Evolutionary conservation across 2,797 vertebrate species (phyloP), one percentile per base, ranked within the genome.

Genomic region (Chloroceryle amazona): DNA sequence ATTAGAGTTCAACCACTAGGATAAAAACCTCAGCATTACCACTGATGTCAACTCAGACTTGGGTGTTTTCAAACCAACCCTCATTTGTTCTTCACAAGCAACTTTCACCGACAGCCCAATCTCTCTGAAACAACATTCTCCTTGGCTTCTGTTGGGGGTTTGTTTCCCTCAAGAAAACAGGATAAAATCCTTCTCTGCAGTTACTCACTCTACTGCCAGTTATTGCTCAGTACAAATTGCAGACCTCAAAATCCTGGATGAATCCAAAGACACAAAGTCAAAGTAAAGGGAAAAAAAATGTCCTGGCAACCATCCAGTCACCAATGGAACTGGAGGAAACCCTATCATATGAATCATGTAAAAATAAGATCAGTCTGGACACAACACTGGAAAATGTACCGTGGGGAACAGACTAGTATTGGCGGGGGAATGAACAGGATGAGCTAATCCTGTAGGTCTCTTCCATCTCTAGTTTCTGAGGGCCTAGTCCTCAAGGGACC

Each of bases 381-480:
- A 92, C 86, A 72, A 71, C 52, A n/a, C 80, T 97, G 96, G 96
- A 98, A 97, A 98, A 97, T 96, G 80, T 96, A 96, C 95, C 81
- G 4, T 96, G 78, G 94, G 95, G 95, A 96, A 92, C 92, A 96
- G 92, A 73, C 89, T 95, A 90, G 82, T 92, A 96, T 87, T 97
- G 97, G 94, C 88, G 17, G 26, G 86, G 89, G 95, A 96, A 94
- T 49, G 93, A 94, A 66, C 71, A 93, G 75, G 84, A 96, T 97
- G 96, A 97, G 96, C 93, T 97, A 93, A 97, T 97, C 78, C 89
- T 91, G 76, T 82, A 96, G 92, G 82, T 95, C 90, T 96, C 95
- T 95, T 96, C 96, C 96, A 96, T 96, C 78, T 78, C 83, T 81
- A 65, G 76, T 93, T 97, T 89, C 93, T 94, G 85, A 95, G 94